Evolutionary conservation across 30 jellyfish, hydroid and myxozoan genomes (phyloP), one percentile per base, ranked within the genome.

Genomic region (Aurelia aurita): DNA sequence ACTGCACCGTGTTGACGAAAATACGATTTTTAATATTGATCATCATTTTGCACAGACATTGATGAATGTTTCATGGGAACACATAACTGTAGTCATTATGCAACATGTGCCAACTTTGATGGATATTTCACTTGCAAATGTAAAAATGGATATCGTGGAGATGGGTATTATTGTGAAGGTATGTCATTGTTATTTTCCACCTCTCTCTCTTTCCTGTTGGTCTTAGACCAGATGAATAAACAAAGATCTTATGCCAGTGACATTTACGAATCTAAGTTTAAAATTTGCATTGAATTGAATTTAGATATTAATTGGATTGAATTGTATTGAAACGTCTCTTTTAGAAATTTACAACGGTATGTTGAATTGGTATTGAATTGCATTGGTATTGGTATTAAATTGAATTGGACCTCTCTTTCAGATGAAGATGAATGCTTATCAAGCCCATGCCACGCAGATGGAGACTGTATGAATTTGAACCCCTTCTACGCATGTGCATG

Each of bases 131-230:
- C 53, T 2, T 86, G 96, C 80, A 74, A 47, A 51, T 86, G 96
- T 57, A 86, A 86, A 16, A 46, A 31, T 10, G 97, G 97, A 9
- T 91, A 59, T 59, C 81, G 61, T 32, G 98, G 98, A 29, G 98
- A 91, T 72, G 98, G 98, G 23, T 86, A 85, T 58, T 86, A 86
- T 32, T 91, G 98, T 66, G 96, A 91, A 71, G 98, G 93, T 80
- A 21, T 16, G 51, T 13, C 22, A 66, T 9, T 39, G 51, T 4
- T 39, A 39, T 39, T 39, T 2, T 8, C 51, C n/a, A n/a, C n/a
- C 13, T 39, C 16, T 39, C 16, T 39, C 51, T 39, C 51, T 39
- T 9, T 39, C 1, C 13, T 39, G 14, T 39, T 31, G 43, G 43
- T 31, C 43, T 5, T 39, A 8, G 7, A 39, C 51, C 16, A 39